Evolutionary conservation across 2,888 invertebrate genomes (phyloP), one percentile per base, ranked within the genome.

Genomic region (Margaritifera margaritifera): DNA sequence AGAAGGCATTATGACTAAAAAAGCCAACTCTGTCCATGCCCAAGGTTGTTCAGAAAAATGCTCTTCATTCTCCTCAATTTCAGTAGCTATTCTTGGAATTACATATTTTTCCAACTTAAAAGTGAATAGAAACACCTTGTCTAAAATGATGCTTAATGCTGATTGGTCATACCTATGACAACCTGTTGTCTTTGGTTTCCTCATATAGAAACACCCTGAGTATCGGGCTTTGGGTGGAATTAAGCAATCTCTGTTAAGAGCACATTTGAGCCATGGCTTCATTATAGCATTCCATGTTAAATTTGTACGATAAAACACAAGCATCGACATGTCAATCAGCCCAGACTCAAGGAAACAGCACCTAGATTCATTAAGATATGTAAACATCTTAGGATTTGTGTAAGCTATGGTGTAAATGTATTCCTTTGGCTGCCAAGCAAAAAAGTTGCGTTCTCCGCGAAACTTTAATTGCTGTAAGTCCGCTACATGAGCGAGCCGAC

Each of bases 131-230:
- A 75, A 75, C 8, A 77, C 82, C 54, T 84, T 72, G 61, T 84
- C 84, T 52, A 84, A 62, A 6, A 84, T 74, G 59, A 86, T 83
- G 59, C 81, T 84, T 50, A 84, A 75, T 0, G 78, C 80, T 24
- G 86, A 86, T 69, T 83, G 81, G 64, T 84, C 84, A 65, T 79
- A 86, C 70, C 82, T 76, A 67, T 86, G 86, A 68, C 86, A 86
- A 5, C 86, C 86, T 1, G 86, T 86, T 58, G 81, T 82, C 56
- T 74, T 76, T 20, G 86, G 86, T 5, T 71, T 72, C 19, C 84
- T 79, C 50, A 80, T 73, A 64, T 84, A 78, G 59, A 86, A 81
- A 62, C 86, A 86, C 27, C 78, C 82, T 20, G 77, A 72, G 25
- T 77, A 76, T 22, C 71, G 63, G 8, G 84, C 77, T 31, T 74